Evolutionary conservation across 2,113 vertebrate genomes (phyloP).

Genomic region (Triplophysa dalaica): DNA sequence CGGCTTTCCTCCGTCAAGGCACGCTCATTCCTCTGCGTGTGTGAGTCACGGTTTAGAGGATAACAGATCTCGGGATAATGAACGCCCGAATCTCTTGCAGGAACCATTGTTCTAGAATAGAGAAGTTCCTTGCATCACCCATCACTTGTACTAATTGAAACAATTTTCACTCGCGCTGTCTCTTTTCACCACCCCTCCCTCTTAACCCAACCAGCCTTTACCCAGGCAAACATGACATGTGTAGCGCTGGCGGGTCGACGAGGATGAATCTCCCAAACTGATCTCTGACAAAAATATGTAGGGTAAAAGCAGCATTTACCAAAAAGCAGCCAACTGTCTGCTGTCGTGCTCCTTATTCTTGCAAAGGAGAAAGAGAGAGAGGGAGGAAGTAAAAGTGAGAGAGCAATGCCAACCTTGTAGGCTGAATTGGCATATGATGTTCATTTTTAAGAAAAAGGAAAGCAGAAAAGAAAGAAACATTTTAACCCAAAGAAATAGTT

Average conservation of each 20-base stretch:
- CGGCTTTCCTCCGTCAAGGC: slow-evolving; percentile 58
- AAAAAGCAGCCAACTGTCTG: slow-evolving; percentile 46
- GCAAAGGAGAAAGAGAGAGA: slow-evolving; percentile 56
- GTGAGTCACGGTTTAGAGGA: slow-evolving; percentile 63
- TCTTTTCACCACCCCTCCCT: slow-evolving; percentile 28
- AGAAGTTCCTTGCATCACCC: slow-evolving; percentile 58
- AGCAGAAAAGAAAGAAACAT: slow-evolving; percentile 67
- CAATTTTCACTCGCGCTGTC: slow-evolving; percentile 59
- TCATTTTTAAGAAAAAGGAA: slow-evolving; percentile 60
- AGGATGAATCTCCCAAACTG: slow-evolving; percentile 62
- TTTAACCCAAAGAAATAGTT: slow-evolving; percentile 36
- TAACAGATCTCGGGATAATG: slow-evolving; percentile 66
- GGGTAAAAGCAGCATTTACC: slow-evolving; percentile 51
- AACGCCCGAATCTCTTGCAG: slow-evolving; percentile 58
- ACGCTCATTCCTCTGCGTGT: slow-evolving; percentile 59
- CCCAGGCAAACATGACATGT: neutral
- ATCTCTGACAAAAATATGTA: slow-evolving; percentile 37
- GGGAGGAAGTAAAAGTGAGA: neutral
- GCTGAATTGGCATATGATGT: slow-evolving; percentile 54
- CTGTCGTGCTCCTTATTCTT: slow-evolving; percentile 59
- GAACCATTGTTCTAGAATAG: slow-evolving; percentile 60
- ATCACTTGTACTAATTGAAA: slow-evolving; percentile 72
- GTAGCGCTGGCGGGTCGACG: slow-evolving; percentile 58
- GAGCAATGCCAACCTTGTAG: slow-evolving; percentile 9
- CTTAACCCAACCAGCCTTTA: neutral